A percentile compares a stretch with the other conserved stretches of the same genome.
Conservation (phyloP, 2,888 invertebrate genomes). For the Tetranychus piercei region DNA sequence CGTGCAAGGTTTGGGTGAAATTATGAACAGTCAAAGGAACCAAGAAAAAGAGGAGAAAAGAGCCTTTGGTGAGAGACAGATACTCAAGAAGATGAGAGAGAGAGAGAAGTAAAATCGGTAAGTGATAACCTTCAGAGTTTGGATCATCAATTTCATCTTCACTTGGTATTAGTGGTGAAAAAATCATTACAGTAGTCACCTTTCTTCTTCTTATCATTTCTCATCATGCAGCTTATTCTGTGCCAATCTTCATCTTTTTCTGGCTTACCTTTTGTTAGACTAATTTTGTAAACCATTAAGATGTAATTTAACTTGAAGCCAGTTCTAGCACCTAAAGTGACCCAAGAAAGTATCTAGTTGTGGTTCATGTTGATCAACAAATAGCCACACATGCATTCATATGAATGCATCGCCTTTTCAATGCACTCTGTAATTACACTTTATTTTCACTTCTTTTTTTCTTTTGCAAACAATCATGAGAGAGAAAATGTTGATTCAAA, state of each 20-base stretch:
- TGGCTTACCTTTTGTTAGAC: background rate
- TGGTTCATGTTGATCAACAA: background rate
- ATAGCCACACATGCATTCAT: background rate
- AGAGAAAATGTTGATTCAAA: background rate
- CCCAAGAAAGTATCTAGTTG: background rate
- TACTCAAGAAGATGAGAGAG: background rate
- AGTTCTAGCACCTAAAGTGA: no score
- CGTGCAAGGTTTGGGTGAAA: background rate
- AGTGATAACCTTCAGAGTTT: background rate
- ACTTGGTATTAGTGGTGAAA: background rate
- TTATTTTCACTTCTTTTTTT: no score
- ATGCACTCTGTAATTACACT: no score
- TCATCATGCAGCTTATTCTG: background rate
- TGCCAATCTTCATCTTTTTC: background rate
- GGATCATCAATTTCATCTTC: background rate
- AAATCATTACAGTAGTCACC: background rate
- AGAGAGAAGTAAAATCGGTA: constrained; percentile 2
- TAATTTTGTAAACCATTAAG: no score
- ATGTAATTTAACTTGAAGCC: no score
- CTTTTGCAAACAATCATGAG: background rate
- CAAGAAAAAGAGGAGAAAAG: background rate
- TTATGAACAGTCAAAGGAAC: background rate
- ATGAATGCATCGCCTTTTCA: no score
- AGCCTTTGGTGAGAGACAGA: background rate
- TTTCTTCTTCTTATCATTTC: background rate